phyloP scores from a whole-genome alignment of 2,113 vertebrate species.

The Clarias magur region DNA sequence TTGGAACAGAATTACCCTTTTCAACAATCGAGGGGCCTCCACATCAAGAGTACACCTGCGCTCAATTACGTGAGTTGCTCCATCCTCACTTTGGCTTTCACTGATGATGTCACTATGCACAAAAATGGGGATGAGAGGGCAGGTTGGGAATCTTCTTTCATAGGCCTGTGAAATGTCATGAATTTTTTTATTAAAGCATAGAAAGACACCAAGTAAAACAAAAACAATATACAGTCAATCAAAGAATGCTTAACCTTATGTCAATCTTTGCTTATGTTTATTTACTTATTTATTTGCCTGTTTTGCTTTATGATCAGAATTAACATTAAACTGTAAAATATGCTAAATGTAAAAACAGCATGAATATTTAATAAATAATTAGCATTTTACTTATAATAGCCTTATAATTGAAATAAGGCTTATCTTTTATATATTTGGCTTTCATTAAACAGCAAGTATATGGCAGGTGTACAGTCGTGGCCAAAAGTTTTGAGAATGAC shows the following conservation, averaged over 20 bases:
- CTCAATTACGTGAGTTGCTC: slow-evolving; percentile 76
- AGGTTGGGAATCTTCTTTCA: slow-evolving; percentile 88
- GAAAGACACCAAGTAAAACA: background rate
- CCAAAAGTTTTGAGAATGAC: too few relatives aligned
- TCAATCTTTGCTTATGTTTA: background rate
- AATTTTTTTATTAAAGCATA: background rate
- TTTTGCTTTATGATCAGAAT: background rate
- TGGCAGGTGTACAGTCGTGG: too few relatives aligned
- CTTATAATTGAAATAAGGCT: background rate
- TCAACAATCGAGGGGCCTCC: slow-evolving; percentile 89
- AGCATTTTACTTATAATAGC: background rate
- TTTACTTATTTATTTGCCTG: background rate
- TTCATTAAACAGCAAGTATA: background rate
- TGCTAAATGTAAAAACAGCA: background rate
- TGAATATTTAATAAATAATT: background rate
- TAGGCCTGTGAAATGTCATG: slow-evolving; percentile 78
- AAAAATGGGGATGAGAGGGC: slow-evolving; percentile 92
- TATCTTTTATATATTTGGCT: background rate
- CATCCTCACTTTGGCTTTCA: slow-evolving; percentile 84
- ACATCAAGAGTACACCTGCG: slow-evolving; percentile 90
- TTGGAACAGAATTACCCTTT: slow-evolving; percentile 76
- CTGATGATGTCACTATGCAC: slow-evolving; percentile 86
- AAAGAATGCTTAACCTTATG: background rate
- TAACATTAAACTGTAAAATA: background rate
- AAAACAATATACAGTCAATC: background rate